These are phyloP conservation scores for Aspidapion aeneum DNA, from an alignment of 2,888 invertebrate species.

Conservation along the genomic window DNA sequence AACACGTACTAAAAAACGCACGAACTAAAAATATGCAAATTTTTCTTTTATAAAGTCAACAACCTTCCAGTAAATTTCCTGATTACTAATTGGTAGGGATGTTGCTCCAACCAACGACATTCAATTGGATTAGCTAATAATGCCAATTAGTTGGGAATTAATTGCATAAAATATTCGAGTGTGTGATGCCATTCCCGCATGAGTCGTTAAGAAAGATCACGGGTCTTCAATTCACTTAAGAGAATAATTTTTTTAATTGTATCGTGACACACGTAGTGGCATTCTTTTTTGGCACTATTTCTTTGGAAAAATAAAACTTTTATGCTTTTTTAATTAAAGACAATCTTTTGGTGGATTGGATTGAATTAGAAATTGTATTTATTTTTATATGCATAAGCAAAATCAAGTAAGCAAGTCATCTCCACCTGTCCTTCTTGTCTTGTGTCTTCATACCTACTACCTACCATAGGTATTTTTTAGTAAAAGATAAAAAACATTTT, in stretches of 20 bases:
- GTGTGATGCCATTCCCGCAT: not conserved
- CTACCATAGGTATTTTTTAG: too few species aligned
- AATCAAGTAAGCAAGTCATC: too few species aligned
- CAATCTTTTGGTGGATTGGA: too few species aligned
- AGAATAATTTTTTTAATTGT: not conserved
- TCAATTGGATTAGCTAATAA: not conserved
- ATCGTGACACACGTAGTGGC: not conserved
- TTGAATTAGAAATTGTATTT: too few species aligned
- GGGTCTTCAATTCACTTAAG: not conserved
- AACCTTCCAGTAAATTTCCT: not conserved
- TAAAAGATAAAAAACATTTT: too few species aligned
- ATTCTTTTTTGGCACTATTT: too few species aligned
- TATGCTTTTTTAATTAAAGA: too few species aligned
- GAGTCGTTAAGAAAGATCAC: not conserved
- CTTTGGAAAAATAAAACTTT: too few species aligned
- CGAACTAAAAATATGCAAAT: not conserved
- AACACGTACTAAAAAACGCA: not conserved
- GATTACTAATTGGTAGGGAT: not conserved
- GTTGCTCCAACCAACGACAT: too few species aligned
- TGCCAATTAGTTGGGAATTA: not conserved
- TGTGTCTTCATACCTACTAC: too few species aligned
- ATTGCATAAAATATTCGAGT: not conserved
- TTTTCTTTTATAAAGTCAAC: not conserved
- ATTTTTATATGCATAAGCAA: too few species aligned
- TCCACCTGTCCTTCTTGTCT: too few species aligned